Base-by-base conservation (phyloP, 2,888 invertebrate genomes). In the Heliconius charithonia region DNA sequence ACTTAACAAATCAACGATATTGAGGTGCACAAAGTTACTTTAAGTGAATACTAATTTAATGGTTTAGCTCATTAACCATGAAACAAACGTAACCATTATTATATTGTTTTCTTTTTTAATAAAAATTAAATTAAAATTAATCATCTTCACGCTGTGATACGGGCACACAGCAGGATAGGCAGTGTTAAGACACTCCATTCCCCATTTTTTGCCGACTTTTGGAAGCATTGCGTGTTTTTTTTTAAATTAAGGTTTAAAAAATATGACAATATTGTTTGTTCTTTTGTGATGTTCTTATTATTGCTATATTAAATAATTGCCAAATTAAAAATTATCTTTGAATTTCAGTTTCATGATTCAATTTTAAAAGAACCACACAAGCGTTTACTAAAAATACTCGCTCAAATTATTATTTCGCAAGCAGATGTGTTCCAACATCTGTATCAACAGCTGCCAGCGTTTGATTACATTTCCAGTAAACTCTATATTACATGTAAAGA, bases 331-430 rank as follows among this genome's bases (percentile, higher is more conserved):
- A 71, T 73, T 22, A 51, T 51, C 19, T 51, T 51, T 51, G 51
- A 51, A 51, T 51, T 22, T 51, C 51, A 51, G 19, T 51, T 19
- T 77, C 77, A 75, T 65, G 51, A 67, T 59, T 74, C 65, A n/a
- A n/a, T 59, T 59, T 10, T 0, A 78, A 76, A 75, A 80, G 45
- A 79, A 62, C 56, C 59, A 75, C 63, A 66, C 80, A 76, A 79
- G 75, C 62, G 76, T 66, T 73, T 45, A 77, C 81, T 81, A 81
- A 81, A 82, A 82, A 82, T 82, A 81, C 75, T 80, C 77, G 63
- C 72, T 74, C 65, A 70, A 70, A 81, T 81, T 82, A 80, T 81
- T 82, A 81, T 82, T 81, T 81, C 81, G 81, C 81, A 81, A 81
- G 71, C 81, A 81, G 81, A 81, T 81, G 81, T 81, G 77, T 72